Base-by-base conservation (phyloP, 1,140 invertebrate species). In the Lethocerus indicus region DNA sequence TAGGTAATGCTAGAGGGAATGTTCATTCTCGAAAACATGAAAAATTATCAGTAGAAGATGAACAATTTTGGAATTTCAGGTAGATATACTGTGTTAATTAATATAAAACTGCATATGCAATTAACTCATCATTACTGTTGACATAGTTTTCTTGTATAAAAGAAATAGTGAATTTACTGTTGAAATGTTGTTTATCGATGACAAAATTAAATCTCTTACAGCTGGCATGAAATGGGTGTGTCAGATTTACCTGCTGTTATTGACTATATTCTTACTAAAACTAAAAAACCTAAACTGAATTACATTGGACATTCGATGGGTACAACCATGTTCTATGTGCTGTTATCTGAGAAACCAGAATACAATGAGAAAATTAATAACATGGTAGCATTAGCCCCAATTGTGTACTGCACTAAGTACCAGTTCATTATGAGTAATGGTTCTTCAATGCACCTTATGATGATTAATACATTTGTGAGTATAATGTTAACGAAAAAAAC, bases 251-350 rank as follows among this genome's bases (percentile, higher is more conserved):
- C 77, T 13, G 71, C 75, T 1, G 68, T 70, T 49, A 69, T 82
- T 21, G 70, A 80, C 56, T 69, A 72, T 54, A 67, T 74, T 7
- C 63, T 79, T 52, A 63, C 70, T 13, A 51, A 51, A 13, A 78
- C 76, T 0, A 61, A 63, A 2, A 59, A 65, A 21, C 45, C 59
- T 12, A 62, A 68, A 48, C 41, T 81, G 0, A 62, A 64, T 53
- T 79, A 77, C 56, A 42, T 70, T 4, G 69, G 64, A 1, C 74
- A 79, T 60, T 79, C 77, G 0, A 76, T 81, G 62, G 78, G 78
- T 5, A 71, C 70, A 1, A 68, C 65, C 0, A 59, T 61, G 29
- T 64, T 67, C 21, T 69, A 70, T 39, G 65, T 67, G 4, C 63
- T 72, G 59, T 48, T 70, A 37, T 67, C 66, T 18, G 61, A 64